Base-by-base conservation (phyloP, 2,888 invertebrate species). In the Elmis aenea region DNA sequence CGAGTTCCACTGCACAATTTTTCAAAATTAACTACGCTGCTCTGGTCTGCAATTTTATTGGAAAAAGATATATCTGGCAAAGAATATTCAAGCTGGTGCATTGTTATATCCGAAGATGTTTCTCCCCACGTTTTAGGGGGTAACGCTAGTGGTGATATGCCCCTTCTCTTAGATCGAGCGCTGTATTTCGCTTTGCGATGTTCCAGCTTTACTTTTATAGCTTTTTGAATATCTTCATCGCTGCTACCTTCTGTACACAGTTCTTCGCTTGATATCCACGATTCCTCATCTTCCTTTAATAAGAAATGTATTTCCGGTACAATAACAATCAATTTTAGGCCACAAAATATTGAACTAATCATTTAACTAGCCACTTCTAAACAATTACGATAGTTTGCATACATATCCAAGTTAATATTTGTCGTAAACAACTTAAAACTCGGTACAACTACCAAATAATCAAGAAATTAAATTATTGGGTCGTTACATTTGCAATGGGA, bases 241-340 rank as follows among this genome's bases (percentile, higher is more conserved):
- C 69, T 69, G 41, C 69, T 70, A 14, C 69, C 70, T 38, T 70
- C 70, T 6, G 69, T 69, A 40, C 62, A 64, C n/a, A 70, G 49
- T 46, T 70, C 70, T 51, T 70, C 69, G n/a, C 67, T 68, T 2
- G 69, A 70, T 33, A 70, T 70, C 70, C 70, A 70, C 22, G 62
- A 54, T 18, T 69, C 68, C 28, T 70, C 69, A 24, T 69, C 68
- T 33, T 68, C 68, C 69, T 69, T 42, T 1, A 44, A 33, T 38
- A 13, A 38, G 36, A 46, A 35, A 9, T 9, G 18, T 34, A 22
- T n/a, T n/a, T n/a, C n/a, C n/a, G n/a, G n/a, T n/a, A n/a, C n/a
- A n/a, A n/a, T n/a, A n/a, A n/a, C n/a, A n/a, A n/a, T n/a, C n/a
- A n/a, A n/a, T n/a, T n/a, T n/a, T n/a, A n/a, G n/a, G n/a, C n/a